Evolutionary conservation across 1,140 invertebrate species (phyloP).

Genomic region (Danaus plexippus): DNA sequence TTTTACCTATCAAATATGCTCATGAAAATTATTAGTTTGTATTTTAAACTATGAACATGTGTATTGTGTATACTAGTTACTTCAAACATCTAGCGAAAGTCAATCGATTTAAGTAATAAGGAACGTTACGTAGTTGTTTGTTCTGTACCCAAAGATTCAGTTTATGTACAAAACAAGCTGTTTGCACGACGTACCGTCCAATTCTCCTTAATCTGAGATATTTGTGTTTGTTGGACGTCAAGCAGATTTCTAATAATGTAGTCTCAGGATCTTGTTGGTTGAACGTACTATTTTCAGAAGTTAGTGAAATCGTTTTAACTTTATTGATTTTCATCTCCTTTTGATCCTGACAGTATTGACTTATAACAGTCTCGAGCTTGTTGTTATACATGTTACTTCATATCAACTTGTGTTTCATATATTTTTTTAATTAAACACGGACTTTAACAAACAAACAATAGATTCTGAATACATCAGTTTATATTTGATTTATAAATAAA

Average conservation of each 20-base stretch:
- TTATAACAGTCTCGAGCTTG: background rate
- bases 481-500: too few species aligned
- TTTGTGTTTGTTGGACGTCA: slow-evolving; percentile 40
- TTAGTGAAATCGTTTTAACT: background rate
- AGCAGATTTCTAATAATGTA: slow-evolving; percentile 37
- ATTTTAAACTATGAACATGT: too few species aligned
- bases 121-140: slow-evolving; percentile 32
- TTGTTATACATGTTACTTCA: too few species aligned
- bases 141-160: slow-evolving; percentile 33
- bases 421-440: too few species aligned
- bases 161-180: slow-evolving; percentile 40
- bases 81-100: background rate
- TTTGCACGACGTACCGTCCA: slow-evolving; percentile 35
- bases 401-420: too few species aligned
- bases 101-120: slow-evolving; percentile 38
- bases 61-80: too few species aligned
- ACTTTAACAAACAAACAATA: too few species aligned
- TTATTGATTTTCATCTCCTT: too few species aligned
- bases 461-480: too few species aligned
- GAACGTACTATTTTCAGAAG: slow-evolving; percentile 15
- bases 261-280: slow-evolving; percentile 23
- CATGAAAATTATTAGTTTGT: too few species aligned
- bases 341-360: background rate
- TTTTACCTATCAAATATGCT: too few species aligned
- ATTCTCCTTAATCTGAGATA: slow-evolving; percentile 48